Evolutionary conservation across 2,797 vertebrate genomes (phyloP), one percentile per base, ranked within the genome.

Genomic region (Morus bassanus): DNA sequence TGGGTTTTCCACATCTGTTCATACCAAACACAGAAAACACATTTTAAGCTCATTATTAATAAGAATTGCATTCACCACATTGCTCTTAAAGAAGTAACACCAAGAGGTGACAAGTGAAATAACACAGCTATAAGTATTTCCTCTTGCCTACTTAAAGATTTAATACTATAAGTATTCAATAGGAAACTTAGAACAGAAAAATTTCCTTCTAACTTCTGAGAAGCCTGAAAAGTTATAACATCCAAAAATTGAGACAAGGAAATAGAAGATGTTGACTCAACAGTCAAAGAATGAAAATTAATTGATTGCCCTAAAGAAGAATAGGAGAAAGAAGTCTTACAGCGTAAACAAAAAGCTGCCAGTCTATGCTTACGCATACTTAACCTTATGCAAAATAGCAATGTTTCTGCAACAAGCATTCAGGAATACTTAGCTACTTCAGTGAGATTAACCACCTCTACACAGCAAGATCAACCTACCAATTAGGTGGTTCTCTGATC

Each of bases 1-100:
- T 16, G 39, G 56, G 10, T 68, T 96, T 96, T 98, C 97, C 80
- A 77, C 15, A 96, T 81, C 96, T 98, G 80, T 65, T 76, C 75
- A 91, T 12, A 73, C 1, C 75, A 56, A 96, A 93, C 67, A 35
- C 46, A 78, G 72, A 92, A 61, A 92, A 91, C 54, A 75, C 13
- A 22, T 64, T 92, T 95, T 61, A 87, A 92, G 28, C 56, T 85
- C 19, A 85, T 61, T 75, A 78, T 24, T 82, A 90, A 75, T 75
- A 2, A 23, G 35, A 54, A 67, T 1, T 39, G 25, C 10, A 65
- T 23, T 80, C 77, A 75, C 7, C 16, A 50, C 17, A n/a, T 5
- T n/a, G 28, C 24, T 89, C 75, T 73, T 95, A 27, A 85, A 95
- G 45, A 39, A 78, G 65, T 25, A 85, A 76, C 28, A 72, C 6